A percentile compares a stretch with the other conserved stretches of the same genome.
Evolutionary conservation across 2,888 invertebrate species (phyloP).

Genomic region (Digitonthophagus gazella): DNA sequence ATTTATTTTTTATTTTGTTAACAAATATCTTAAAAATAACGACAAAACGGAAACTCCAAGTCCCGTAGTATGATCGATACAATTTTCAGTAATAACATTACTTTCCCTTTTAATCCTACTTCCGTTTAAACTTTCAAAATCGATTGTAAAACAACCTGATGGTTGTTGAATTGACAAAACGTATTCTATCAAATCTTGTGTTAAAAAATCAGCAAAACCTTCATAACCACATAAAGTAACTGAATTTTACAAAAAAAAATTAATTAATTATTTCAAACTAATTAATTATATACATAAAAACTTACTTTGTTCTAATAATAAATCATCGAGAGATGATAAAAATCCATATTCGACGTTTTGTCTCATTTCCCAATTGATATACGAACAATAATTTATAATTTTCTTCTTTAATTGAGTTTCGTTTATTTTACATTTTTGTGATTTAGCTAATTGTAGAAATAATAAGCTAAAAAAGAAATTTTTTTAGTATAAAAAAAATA

Average conservation of each 20-base stretch:
- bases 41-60: slow-evolving; percentile 48
- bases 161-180: slow-evolving; percentile 48
- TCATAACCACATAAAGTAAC: slow-evolving; percentile 54
- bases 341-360: slow-evolving; percentile 37
- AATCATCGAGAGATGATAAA: slow-evolving; percentile 37
- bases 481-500: slow-evolving; percentile 18
- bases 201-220: slow-evolving; percentile 52
- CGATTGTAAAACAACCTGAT: slow-evolving; percentile 46
- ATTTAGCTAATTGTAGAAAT: slow-evolving; percentile 42
- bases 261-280: background rate
- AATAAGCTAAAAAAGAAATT: slow-evolving; percentile 43
- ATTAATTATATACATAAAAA: background rate
- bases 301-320: slow-evolving; percentile 43
- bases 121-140: background rate
- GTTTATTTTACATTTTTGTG: slow-evolving; percentile 34
- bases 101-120: slow-evolving; percentile 38
- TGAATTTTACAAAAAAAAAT: slow-evolving; percentile 36
- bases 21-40: slow-evolving; percentile 38
- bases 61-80: slow-evolving; percentile 51
- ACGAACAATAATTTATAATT: slow-evolving; percentile 37
- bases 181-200: slow-evolving; percentile 43
- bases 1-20: too few relatives aligned
- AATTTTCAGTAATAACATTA: slow-evolving; percentile 44
- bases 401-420: slow-evolving; percentile 19
- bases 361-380: slow-evolving; percentile 40